Conservation (phyloP, 2,888 invertebrate species). For the Oegoconia quadripuncta region DNA sequence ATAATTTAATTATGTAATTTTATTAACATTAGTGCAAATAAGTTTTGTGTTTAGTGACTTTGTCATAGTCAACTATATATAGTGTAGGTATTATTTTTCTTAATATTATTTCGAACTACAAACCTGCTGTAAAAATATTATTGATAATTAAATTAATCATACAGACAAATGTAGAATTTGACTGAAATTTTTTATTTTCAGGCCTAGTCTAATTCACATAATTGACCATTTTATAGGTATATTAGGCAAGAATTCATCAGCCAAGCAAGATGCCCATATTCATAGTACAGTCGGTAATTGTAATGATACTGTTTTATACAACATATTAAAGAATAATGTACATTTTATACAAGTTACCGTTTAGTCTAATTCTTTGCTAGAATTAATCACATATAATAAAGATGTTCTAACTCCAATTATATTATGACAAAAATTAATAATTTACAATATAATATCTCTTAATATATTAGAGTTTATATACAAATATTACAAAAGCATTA, state of each 20-base stretch:
- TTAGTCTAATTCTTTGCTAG: slow-evolving; percentile 73
- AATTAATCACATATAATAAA: slow-evolving; percentile 64
- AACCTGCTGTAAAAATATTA: neutral
- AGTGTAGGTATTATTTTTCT: neutral
- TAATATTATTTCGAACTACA: neutral
- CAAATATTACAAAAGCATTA: no score
- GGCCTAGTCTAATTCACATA: slow-evolving; percentile 64
- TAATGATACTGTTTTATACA: slow-evolving; percentile 73
- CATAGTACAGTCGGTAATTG: slow-evolving; percentile 41
- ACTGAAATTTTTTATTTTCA: slow-evolving; percentile 56
- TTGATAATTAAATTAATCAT: neutral
- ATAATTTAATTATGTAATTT: neutral
- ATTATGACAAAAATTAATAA: slow-evolving; percentile 65
- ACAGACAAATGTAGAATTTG: slow-evolving; percentile 27
- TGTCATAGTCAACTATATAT: neutral
- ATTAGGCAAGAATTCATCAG: slow-evolving; percentile 55
- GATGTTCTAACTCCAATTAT: slow-evolving; percentile 68
- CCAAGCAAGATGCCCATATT: slow-evolving; percentile 49
- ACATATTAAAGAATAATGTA: slow-evolving; percentile 53
- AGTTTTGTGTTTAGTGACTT: neutral
- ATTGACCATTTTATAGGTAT: slow-evolving; percentile 62
- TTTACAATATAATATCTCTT: slow-evolving; percentile 65
- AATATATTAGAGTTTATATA: no score
- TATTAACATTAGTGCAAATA: neutral
- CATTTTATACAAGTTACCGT: slow-evolving; percentile 78